phyloP scores from a whole-genome alignment of 2,113 vertebrate species.

The Ciconia maguari region DNA sequence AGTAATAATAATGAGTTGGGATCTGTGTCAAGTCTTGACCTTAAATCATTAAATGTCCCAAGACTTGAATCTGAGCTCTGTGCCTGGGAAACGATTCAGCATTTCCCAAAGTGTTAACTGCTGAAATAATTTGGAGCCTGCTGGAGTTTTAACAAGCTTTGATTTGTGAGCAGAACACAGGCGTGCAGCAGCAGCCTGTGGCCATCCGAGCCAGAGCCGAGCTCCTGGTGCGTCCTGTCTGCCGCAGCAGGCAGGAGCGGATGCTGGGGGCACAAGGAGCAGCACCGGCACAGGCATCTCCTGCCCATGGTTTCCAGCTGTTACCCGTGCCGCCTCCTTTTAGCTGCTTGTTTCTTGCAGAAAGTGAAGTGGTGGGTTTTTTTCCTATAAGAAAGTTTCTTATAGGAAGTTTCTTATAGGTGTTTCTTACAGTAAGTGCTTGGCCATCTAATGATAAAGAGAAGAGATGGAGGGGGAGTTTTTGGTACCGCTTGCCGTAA shows the following conservation, averaged over 20 bases:
- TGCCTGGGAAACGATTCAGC: not conserved
- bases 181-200: not conserved
- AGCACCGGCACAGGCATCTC: not conserved
- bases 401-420: not conserved
- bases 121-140: not conserved
- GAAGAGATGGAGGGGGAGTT: not conserved
- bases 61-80: not conserved
- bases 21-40: not conserved
- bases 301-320: not conserved
- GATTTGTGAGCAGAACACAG: not conserved
- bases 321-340: not conserved
- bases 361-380: fast-evolving
- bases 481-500: not conserved
- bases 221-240: not conserved
- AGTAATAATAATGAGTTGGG: not conserved
- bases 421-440: not conserved
- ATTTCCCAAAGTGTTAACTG: not conserved
- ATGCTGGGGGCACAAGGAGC: not conserved
- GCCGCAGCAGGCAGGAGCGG: fast-evolving
- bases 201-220: not conserved
- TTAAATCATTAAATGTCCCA: not conserved
- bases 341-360: not conserved
- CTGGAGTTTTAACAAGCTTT: not conserved
- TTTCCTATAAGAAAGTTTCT: not conserved
- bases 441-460: not conserved